Base-by-base conservation (phyloP, 2,888 invertebrate species). In the Drosophila diplacantha region DNA sequence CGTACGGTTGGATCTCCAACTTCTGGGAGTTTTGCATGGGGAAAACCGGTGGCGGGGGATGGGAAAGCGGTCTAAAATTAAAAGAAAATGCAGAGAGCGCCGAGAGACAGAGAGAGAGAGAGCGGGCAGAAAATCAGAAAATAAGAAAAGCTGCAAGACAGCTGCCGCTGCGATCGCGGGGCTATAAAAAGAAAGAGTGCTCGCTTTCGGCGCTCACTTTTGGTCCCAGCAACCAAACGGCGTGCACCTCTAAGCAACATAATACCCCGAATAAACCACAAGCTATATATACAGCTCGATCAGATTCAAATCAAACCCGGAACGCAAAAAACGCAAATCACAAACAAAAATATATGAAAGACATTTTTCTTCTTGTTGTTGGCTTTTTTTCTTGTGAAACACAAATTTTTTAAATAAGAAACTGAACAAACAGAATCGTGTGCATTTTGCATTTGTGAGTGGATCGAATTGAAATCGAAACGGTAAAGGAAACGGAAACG, bases 181-280 rank as follows among this genome's bases (percentile, higher is more conserved):
- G 74, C 79, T 81, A 81, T 81, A 81, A 79, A 81, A 83, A 76
- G 83, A 72, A 74, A 71, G 65, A 66, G 69, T 71, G 70, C 65
- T 75, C 73, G 75, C 72, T 69, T 75, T 74, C 70, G 64, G 64
- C 73, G 85, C 85, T 87, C 87, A 87, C 86, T 87, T 86, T 86
- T 87, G 78, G 83, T 87, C 82, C 74, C 85, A 86, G 80, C 82
- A 66, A 79, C 78, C 83, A 75, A 83, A 83, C 79, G 83, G 85
- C 73, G 69, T 58, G 80, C 74, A 79, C 46, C 75, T 34, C 38
- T 12, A 32, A 73, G 57, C 53, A 26, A 60, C 34, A 56, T 9
- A 44, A 18, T 29, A 44, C 14, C 26, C 54, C 20, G 32, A n/a
- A 37, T 39, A 54, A 8, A 50, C 16, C 49, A 54, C 2, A 22